phyloP scores from a whole-genome alignment of 2,888 invertebrate genomes.

The Diarsia brunnea region DNA sequence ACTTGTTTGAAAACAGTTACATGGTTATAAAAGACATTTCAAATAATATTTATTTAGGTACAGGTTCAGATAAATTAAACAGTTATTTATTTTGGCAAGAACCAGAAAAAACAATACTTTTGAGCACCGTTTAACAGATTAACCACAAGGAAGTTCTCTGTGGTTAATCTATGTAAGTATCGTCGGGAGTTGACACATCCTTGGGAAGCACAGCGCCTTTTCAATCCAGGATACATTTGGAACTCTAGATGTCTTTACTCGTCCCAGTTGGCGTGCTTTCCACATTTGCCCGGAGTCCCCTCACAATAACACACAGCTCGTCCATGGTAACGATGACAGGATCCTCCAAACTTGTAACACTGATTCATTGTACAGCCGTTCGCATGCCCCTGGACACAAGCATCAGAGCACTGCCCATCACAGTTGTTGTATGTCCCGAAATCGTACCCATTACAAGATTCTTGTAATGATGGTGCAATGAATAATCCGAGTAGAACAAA shows the following conservation, averaged over 20 bases:
- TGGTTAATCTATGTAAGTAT: too few species aligned
- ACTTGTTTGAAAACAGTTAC: too few species aligned
- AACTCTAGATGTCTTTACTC: background rate
- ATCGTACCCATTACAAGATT: slow-evolving; percentile 32
- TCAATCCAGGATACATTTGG: background rate
- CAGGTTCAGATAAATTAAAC: background rate
- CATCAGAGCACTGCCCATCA: slow-evolving; percentile 20
- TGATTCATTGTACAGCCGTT: slow-evolving; percentile 33
- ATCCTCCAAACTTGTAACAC: slow-evolving; percentile 20
- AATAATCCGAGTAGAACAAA: slow-evolving; percentile 13
- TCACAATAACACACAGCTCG: slow-evolving; percentile 21
- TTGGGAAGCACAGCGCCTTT: background rate
- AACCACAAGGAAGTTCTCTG: background rate
- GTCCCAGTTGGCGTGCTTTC: background rate
- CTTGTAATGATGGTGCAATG: slow-evolving; percentile 25
- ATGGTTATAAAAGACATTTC: background rate
- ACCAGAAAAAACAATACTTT: background rate
- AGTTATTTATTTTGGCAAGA: background rate
- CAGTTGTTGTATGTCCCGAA: slow-evolving; percentile 35
- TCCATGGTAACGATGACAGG: background rate
- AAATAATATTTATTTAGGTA: background rate
- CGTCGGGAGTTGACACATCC: background rate
- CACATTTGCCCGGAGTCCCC: background rate
- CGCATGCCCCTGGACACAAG: slow-evolving; percentile 9
- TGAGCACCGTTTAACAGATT: background rate